phyloP scores from a whole-genome alignment of 2,888 invertebrate species.

The Ypsolopha sequella region DNA sequence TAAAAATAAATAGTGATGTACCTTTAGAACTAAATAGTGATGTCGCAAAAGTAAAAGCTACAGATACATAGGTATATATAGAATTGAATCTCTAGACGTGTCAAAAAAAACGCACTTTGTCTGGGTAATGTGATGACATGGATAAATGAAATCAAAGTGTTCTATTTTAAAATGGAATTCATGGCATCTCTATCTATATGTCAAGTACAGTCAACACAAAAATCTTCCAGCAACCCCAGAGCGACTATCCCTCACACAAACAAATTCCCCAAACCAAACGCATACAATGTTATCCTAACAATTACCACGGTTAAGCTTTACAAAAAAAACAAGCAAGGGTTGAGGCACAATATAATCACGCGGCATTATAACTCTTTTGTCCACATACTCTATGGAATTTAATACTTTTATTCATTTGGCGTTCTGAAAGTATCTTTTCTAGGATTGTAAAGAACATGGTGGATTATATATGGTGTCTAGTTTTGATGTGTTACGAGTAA shows the following conservation, averaged over 20 bases:
- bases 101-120: too few species aligned
- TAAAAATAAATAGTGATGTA: not conserved
- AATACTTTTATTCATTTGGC: constrained; percentile 6
- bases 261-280: constrained; percentile 15
- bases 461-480: constrained; percentile 11
- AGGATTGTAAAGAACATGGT: constrained; percentile 11
- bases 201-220: too few species aligned
- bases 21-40: not conserved
- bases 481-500: constrained; percentile 12
- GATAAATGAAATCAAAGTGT: too few species aligned
- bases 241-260: constrained; percentile 2
- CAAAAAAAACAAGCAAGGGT: constrained; percentile 17
- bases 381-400: constrained; percentile 6
- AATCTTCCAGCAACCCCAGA: constrained; percentile 11
- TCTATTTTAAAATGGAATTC: too few species aligned
- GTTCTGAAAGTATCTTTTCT: constrained; percentile 1
- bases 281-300: constrained; percentile 20
- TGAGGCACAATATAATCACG: constrained; percentile 18
- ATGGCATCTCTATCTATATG: too few species aligned
- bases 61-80: constrained; percentile 11
- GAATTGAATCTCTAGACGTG: too few species aligned
- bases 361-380: constrained; percentile 15
- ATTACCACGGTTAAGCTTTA: constrained; percentile 21
- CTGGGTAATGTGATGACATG: too few species aligned
- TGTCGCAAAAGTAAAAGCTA: constrained; percentile 7